Base-by-base conservation (phyloP, 2,888 invertebrate species). In the Fabriciana adippe region DNA sequence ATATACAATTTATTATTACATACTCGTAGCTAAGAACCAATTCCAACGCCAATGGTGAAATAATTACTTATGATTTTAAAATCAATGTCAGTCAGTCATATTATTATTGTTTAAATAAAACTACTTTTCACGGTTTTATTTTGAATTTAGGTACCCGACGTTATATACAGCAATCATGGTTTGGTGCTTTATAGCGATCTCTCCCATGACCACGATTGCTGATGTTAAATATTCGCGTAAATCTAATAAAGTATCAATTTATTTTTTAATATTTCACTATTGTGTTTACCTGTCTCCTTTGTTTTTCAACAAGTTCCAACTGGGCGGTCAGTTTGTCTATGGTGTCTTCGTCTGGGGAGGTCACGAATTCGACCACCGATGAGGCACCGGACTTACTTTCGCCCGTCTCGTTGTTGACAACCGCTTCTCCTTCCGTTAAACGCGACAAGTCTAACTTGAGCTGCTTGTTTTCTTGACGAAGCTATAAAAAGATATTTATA, bases 321-420 rank as follows among this genome's bases (percentile, higher is more conserved):
- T 93, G 93, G 1, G 88, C 81, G 0, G 91, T 90, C 41, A 93
- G 75, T 65, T 90, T 90, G 69, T 93, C 84, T 14, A 93, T 83
- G 14, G 88, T 91, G 72, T 92, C 91, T 66, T 92, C 92, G 11
- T 92, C 91, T 0, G 90, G 91, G 66, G 90, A 89, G 70, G 89
- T 84, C 72, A 91, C 91, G 73, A 92, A 93, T 89, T 92, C 92
- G 18, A 90, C 72, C 1, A 83, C 86, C 0, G 90, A 89, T 4
- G 85, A 79, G 0, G 87, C 86, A 0, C 87, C 87, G 0, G 87
- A 86, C 54, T 75, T 80, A 5, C 72, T 71, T 64, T 79, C 83
- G 2, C 79, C 78, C 0, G 80, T 77, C 56, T 81, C 84, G 3
- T 75, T 77, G 64, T 80, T 82, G 0, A 75, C 74, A 1, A 62